Evolutionary conservation across 2,113 vertebrate genomes (phyloP).

Genomic region (Capra hircus): DNA sequence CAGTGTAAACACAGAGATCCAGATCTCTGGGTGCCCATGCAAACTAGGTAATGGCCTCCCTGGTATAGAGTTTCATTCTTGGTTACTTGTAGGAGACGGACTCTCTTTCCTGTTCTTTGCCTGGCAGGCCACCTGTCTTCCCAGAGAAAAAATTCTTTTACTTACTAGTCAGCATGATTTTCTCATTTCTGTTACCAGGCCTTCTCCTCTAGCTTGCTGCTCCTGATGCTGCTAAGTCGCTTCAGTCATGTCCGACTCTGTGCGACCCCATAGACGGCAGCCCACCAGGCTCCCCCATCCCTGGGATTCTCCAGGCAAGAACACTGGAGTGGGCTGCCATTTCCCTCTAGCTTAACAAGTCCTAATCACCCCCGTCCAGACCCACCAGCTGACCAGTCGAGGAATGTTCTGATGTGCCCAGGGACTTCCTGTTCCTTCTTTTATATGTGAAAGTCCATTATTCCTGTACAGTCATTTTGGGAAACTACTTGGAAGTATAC

Average conservation of each 20-base stretch:
- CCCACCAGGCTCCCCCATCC: too few species aligned
- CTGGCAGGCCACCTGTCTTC: background rate
- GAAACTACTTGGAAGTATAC: background rate
- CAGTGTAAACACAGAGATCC: background rate
- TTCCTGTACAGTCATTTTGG: background rate
- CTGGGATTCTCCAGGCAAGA: too few species aligned
- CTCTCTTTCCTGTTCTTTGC: background rate
- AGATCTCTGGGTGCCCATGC: background rate
- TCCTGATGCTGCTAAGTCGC: too few species aligned
- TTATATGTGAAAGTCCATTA: background rate
- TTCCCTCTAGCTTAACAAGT: background rate
- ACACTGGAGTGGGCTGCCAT: too few species aligned
- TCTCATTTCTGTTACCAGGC: background rate
- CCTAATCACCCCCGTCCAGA: background rate
- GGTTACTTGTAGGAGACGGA: background rate
- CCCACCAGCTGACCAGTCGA: background rate
- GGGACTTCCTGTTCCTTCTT: background rate
- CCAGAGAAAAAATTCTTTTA: background rate
- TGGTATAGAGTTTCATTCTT: background rate
- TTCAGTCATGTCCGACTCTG: too few species aligned
- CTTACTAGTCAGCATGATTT: background rate
- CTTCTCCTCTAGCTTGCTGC: background rate
- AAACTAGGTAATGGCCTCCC: background rate
- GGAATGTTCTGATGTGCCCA: background rate
- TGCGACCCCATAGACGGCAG: too few species aligned